Evolutionary conservation across 2,113 vertebrate species (phyloP), one percentile per base, ranked within the genome.

Genomic region (Oenanthe melanoleuca): DNA sequence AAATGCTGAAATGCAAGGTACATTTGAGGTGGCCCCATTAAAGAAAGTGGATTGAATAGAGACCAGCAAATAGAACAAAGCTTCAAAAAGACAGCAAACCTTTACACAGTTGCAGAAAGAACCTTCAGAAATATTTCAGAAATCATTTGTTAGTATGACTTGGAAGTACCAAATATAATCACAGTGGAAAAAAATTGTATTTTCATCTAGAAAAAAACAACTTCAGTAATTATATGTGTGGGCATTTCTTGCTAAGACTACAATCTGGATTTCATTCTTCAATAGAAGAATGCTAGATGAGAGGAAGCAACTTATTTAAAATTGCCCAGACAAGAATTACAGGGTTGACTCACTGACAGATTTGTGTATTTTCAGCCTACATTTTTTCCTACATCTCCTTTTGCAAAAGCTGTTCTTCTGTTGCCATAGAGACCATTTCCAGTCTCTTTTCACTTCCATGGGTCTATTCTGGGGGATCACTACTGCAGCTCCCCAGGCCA

Each of bases 341-440:
- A 87, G 61, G 53, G 63, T 92, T 91, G 69, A 88, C 64, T 92
- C 85, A 70, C 37, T 59, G 73, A 40, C 6, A 80, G 83, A 96
- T 79, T 45, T 75, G 91, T 81, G 52, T 81, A 77, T 90, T 96
- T 96, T 91, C 72, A 89, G 83, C 53, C 44, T 80, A 66, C 65
- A 67, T 79, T 91, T 83, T 73, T 86, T 11, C 52, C 59, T 1
- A 2, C 72, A 74, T 38, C 56, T 89, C 66, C 71, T 38, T 80
- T 92, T 69, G n/a, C 69, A 77, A 94, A 95, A 53, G 38, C 50
- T 55, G 31, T 21, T 95, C 80, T 86, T 91, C 77, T 81, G 97
- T 97, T 96, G 95, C 94, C 94, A 97, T 96, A 75, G 97, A 92
- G 59, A 97, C 95, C 45, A 57, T 61, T 84, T 88, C 73, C 55